Percentiles rank a stretch among this genome's conserved stretches.
These are phyloP conservation scores for Cantharis nigra DNA, from an alignment of 2,888 invertebrate genomes.

Conservation along the genomic window DNA sequence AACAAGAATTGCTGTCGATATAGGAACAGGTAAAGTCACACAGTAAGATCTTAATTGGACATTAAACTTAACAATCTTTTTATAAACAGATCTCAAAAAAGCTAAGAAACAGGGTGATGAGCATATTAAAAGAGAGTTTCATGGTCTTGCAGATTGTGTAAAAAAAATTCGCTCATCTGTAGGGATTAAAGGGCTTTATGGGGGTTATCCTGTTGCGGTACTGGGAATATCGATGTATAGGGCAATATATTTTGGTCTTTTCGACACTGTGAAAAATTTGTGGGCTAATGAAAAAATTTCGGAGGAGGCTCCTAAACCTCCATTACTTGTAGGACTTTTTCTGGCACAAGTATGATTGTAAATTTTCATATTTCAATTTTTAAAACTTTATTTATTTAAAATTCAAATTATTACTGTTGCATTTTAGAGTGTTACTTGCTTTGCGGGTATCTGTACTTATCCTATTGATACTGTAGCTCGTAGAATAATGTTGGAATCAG, in stretches of 20 bases:
- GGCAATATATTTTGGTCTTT: slow-evolving; percentile 33
- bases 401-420: neutral
- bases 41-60: neutral
- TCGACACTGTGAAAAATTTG: slow-evolving; percentile 22
- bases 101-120: neutral
- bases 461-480: slow-evolving; percentile 31
- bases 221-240: slow-evolving; percentile 28
- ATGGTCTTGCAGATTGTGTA: slow-evolving; percentile 28
- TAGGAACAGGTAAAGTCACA: slow-evolving; percentile 24
- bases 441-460: slow-evolving; percentile 23
- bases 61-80: neutral
- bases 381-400: neutral
- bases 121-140: slow-evolving; percentile 24
- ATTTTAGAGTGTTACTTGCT: slow-evolving; percentile 12
- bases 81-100: neutral
- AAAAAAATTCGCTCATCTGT: slow-evolving; percentile 10
- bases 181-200: slow-evolving; percentile 29
- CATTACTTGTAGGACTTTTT: slow-evolving; percentile 15
- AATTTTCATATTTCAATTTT: neutral
- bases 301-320: slow-evolving; percentile 11
- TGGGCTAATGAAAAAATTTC: neutral
- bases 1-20: slow-evolving; percentile 32
- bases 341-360: slow-evolving; percentile 22
- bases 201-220: slow-evolving; percentile 23
- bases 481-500: slow-evolving; percentile 31